These are phyloP conservation scores for Suillia variegata DNA, from an alignment of 2,888 invertebrate genomes.

Conservation along the genomic window DNA sequence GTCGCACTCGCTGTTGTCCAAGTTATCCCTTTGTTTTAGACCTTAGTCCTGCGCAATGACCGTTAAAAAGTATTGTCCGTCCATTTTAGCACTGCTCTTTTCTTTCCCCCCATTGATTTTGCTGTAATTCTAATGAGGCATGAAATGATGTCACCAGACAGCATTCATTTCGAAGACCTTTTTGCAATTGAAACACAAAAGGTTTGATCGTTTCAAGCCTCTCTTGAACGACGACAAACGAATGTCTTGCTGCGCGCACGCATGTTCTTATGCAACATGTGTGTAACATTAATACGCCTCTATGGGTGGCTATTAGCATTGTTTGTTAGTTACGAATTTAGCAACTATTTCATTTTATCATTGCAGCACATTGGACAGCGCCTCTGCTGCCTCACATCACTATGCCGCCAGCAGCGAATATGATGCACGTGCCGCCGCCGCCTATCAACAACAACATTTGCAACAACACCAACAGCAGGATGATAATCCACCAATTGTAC, in stretches of 20 bases:
- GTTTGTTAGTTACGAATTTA: too few relatives aligned
- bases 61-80: conserved; percentile 9
- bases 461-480: conserved; percentile 37
- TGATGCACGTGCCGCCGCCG: background rate
- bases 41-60: background rate
- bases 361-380: conserved; percentile 37
- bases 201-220: too few relatives aligned
- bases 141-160: conserved; percentile 54
- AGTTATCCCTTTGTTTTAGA: background rate
- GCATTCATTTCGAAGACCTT: conserved; percentile 24
- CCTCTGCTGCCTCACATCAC: conserved; percentile 38
- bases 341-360: conserved; percentile 21
- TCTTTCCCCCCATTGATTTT: conserved; percentile 7
- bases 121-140: conserved; percentile 47
- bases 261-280: conserved; percentile 42
- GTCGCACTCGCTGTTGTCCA: background rate
- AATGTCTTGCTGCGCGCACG: conserved; percentile 26
- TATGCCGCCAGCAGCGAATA: conserved; percentile 43
- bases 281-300: conserved; percentile 30
- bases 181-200: too few relatives aligned
- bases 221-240: background rate
- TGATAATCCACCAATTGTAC: conserved; percentile 35
- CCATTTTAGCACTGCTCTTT: conserved; percentile 36
- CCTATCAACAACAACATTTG: conserved; percentile 31
- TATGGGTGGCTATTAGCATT: conserved; percentile 6